Conservation (phyloP, 1,140 invertebrate genomes). For the Bombus terrestris region DNA sequence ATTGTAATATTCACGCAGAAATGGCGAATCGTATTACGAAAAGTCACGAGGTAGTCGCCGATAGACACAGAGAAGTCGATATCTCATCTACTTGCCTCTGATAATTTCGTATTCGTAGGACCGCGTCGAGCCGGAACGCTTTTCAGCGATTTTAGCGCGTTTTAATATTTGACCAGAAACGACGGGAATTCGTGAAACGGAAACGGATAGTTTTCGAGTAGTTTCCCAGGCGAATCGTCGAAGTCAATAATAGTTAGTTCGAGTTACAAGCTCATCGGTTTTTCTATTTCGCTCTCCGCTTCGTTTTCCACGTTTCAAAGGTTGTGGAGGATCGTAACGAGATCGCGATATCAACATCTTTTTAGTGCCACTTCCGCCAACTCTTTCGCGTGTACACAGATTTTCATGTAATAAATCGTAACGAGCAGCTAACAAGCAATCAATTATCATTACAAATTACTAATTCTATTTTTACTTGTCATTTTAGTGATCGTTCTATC, state of each 20-base stretch:
- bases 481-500: not conserved
- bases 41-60: not conserved
- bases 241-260: conserved; percentile 30
- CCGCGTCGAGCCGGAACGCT: not conserved
- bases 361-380: not conserved
- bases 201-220: conserved; percentile 28
- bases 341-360: conserved; percentile 6
- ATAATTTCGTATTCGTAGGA: not conserved
- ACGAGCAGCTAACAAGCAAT: too few relatives aligned
- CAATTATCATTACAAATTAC: not conserved
- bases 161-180: conserved; percentile 28
- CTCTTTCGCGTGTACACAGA: too few relatives aligned
- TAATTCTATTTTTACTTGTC: not conserved
- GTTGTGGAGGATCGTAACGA: not conserved
- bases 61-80: not conserved
- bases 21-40: not conserved
- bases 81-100: not conserved
- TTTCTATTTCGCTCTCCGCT: conserved; percentile 24
- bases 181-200: not conserved
- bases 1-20: not conserved
- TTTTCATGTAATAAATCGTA: not conserved
- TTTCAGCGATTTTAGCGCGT: not conserved
- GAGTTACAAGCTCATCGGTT: conserved; percentile 34
- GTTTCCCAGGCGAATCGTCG: not conserved
- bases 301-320: conserved; percentile 3